Evolutionary conservation across 2,888 invertebrate genomes (phyloP).

Genomic region (Melipona beecheii): DNA sequence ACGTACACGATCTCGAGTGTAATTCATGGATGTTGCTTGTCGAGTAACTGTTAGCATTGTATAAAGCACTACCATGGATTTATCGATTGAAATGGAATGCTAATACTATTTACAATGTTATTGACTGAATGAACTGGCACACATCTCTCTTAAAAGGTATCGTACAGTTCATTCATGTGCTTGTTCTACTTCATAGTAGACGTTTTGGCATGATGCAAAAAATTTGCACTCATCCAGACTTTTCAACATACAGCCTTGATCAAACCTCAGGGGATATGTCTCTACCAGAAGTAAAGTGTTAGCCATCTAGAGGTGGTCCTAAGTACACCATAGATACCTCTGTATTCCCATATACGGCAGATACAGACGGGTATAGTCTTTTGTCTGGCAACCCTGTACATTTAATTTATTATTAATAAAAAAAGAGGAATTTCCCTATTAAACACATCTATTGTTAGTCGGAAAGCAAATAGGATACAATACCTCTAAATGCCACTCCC

Average conservation of each 20-base stretch:
- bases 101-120: slow-evolving; percentile 70
- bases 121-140: slow-evolving; percentile 62
- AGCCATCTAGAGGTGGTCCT: slow-evolving; percentile 98
- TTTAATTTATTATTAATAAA: slow-evolving; percentile 40
- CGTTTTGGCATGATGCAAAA: slow-evolving; percentile 55
- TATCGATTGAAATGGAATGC: slow-evolving; percentile 50
- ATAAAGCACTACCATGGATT: slow-evolving; percentile 35
- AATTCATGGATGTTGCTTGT: slow-evolving; percentile 15
- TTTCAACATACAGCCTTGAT: slow-evolving; percentile 37
- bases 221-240: slow-evolving; percentile 41
- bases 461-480: slow-evolving; percentile 37
- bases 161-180: slow-evolving; percentile 59
- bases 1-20: neutral
- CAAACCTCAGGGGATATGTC: slow-evolving; percentile 53
- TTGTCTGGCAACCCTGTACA: slow-evolving; percentile 94
- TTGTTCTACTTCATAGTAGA: slow-evolving; percentile 71
- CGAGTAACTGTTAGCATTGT: slow-evolving; percentile 39
- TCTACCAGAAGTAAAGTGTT: slow-evolving; percentile 79
- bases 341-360: slow-evolving; percentile 99
- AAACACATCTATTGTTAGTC: slow-evolving; percentile 12
- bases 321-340: slow-evolving; percentile 99
- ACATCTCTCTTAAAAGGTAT: slow-evolving; percentile 55
- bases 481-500: slow-evolving; percentile 98
- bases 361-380: slow-evolving; percentile 96
- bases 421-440: neutral